A percentile compares a stretch with the other conserved stretches of the same genome.
These are phyloP conservation scores for Malurus splendens DNA, from an alignment of 2,797 vertebrate species.

Conservation along the genomic window DNA sequence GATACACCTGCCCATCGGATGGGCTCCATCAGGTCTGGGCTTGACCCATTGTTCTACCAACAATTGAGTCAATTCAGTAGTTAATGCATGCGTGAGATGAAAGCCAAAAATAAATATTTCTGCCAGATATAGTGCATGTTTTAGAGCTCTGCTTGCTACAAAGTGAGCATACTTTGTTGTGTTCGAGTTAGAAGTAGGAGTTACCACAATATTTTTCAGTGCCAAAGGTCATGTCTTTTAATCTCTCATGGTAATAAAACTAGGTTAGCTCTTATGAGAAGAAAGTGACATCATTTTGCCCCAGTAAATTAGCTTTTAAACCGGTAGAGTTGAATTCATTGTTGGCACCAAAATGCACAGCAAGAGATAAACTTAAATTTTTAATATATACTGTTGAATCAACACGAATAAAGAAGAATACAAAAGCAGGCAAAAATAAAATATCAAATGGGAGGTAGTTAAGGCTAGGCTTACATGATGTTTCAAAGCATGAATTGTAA, in stretches of 20 bases:
- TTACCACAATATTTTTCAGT: not conserved
- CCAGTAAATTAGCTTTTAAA: not conserved
- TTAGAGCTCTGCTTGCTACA: not conserved
- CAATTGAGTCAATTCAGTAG: not conserved
- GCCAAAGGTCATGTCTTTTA: not conserved
- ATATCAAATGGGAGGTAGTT: conserved; percentile 40
- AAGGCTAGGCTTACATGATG: conserved; percentile 1
- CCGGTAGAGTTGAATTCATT: not conserved
- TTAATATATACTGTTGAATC: conserved; percentile 19
- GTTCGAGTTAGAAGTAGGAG: not conserved
- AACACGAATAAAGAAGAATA: conserved; percentile 20
- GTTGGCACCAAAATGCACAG: conserved; percentile 12
- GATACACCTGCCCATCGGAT: conserved; percentile 1
- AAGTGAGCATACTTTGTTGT: not conserved
- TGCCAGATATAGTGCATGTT: not conserved
- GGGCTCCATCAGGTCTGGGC: conserved; percentile 16
- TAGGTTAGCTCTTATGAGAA: not conserved
- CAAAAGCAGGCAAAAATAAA: conserved; percentile 35
- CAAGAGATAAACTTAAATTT: conserved; percentile 31
- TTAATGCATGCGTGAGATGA: not conserved
- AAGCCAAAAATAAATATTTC: conserved; percentile 1
- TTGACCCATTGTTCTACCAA: conserved; percentile 7
- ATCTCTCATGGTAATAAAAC: not conserved
- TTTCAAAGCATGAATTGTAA: conserved; percentile 56
- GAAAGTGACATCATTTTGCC: not conserved